Evolutionary conservation across 2,113 vertebrate species (phyloP).

Genomic region (Brienomyrus brachyistius): DNA sequence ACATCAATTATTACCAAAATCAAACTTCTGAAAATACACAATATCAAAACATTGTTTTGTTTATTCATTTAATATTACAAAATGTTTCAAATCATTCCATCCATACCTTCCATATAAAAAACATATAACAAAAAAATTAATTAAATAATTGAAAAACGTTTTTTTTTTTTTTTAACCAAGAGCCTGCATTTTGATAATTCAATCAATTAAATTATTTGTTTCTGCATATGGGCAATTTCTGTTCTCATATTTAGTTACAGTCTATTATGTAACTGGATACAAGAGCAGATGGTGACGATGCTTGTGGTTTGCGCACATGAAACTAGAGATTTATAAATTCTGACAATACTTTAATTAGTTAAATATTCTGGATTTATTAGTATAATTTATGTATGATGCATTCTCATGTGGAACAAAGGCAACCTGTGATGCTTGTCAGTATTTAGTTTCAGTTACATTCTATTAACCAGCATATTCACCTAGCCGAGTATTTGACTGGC

Average conservation of each 20-base stretch:
- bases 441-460: not conserved
- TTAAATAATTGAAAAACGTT: not conserved
- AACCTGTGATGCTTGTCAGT: not conserved
- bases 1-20: not conserved
- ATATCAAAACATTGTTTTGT: not conserved
- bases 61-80: not conserved
- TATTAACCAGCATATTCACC: not conserved
- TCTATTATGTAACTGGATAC: not conserved
- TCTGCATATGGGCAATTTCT: not conserved
- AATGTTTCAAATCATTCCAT: not conserved
- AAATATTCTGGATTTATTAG: not conserved
- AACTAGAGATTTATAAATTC: conserved; percentile 1
- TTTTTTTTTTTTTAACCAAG: not conserved
- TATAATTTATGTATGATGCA: not conserved
- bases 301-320: not conserved
- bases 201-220: conserved; percentile 5
- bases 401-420: not conserved
- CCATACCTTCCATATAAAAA: not conserved
- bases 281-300: not conserved
- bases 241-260: not conserved
- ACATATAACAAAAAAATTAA: not conserved
- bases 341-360: not conserved
- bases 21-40: not conserved
- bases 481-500: not conserved
- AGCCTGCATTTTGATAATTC: not conserved